Base-by-base conservation (phyloP, 2,888 invertebrate species). In the Reticulitermes lucifugus region DNA sequence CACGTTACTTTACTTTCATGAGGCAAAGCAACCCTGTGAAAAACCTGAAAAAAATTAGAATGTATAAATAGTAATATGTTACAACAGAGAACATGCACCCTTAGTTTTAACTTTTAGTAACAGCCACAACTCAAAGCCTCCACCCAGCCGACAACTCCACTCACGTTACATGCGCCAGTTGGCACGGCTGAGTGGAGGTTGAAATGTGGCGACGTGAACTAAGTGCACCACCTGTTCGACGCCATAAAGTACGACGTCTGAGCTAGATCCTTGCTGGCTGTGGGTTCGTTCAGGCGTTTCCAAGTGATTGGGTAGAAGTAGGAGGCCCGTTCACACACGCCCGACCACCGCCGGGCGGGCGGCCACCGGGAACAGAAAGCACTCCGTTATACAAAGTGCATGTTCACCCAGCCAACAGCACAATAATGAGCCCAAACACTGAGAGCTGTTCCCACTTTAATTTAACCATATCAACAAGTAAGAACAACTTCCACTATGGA, bases 201-300 rank as follows among this genome's bases (percentile, higher is more conserved):
- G 71, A 25, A 29, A 29, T 35, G 71, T 14, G 14, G 71, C 14
- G 18, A 25, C 25, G 18, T 71, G 71, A 71, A 71, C 71, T 71
- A 71, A 71, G 71, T 73, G 73, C 73, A 73, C 18, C 73, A 96
- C 96, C 96, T 97, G 93, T 99, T 99, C 83, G 99, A 99, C 88
- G 99, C 99, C 95, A 99, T 96, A 92, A 98, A 98, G 92, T 99
- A 99, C 6, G 98, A 98, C 46, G 98, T 98, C 92, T 99, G 98
- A 83, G 98, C 98, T 89, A 99, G 93, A 91, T 99, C 98, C 93
- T 98, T 98, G 90, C 97, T 96, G 86, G 98, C 98, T 97, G 93
- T 59, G 90, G 55, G 60, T 60, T 80, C 60, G 29, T 80, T 77
- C 83, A 77, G 51, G 35, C 12, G 70, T 83, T 60, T 70, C 82